These are phyloP conservation scores for Acanthosepion lycidas DNA, from an alignment of 2,888 invertebrate species.

Conservation along the genomic window DNA sequence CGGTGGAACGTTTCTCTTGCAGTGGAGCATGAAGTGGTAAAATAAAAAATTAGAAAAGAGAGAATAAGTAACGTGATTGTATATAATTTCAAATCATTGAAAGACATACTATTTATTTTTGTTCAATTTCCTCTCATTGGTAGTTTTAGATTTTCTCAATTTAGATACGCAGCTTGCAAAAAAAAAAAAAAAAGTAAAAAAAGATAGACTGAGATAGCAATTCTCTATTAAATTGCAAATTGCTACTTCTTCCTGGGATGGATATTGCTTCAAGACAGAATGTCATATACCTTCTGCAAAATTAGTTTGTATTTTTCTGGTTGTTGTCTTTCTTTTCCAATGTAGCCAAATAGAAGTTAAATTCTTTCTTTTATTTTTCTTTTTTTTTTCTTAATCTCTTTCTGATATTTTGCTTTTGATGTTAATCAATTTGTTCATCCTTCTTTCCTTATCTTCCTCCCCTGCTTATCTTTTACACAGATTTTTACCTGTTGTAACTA, in stretches of 20 bases:
- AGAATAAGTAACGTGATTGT: neutral
- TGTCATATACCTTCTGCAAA: neutral
- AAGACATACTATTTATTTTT: neutral
- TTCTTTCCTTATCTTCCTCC: neutral
- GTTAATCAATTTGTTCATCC: neutral
- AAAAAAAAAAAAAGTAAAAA: neutral
- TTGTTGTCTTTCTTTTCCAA: neutral
- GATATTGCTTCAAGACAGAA: neutral
- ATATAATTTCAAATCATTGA: neutral
- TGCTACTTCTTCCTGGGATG: neutral
- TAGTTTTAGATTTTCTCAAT: neutral
- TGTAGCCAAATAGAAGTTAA: neutral
- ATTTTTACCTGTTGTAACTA: neutral
- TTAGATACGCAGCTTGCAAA: neutral
- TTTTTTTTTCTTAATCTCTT: neutral
- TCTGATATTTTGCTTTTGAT: neutral
- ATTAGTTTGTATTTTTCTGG: neutral
- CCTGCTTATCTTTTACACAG: neutral
- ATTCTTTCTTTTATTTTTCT: neutral
- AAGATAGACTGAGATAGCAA: neutral
- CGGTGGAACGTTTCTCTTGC: too few species aligned
- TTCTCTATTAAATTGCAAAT: constrained; percentile 1
- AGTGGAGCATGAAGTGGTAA: too few species aligned
- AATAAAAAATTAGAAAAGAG: neutral
- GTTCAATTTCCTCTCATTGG: neutral